Conservation (phyloP, 2,888 invertebrate species). For the Meiosimyza platycephala region DNA sequence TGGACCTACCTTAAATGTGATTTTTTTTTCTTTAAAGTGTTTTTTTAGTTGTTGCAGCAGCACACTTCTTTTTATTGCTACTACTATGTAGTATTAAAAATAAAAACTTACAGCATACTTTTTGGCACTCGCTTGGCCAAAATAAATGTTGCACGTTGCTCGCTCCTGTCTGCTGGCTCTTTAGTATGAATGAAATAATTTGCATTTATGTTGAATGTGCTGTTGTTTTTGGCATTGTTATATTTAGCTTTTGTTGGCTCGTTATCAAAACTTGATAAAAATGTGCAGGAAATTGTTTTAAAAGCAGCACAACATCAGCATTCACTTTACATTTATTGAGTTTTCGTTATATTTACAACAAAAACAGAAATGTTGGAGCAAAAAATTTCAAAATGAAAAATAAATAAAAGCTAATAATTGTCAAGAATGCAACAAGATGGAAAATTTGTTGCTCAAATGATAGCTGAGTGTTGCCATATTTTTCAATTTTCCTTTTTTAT, state of each 20-base stretch:
- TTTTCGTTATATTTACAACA: conserved; percentile 1
- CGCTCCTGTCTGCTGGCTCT: neutral
- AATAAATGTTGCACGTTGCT: neutral
- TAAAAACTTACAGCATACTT: neutral
- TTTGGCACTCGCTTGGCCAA: neutral
- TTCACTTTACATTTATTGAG: conserved; percentile 11
- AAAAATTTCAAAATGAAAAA: neutral
- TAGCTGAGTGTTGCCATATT: conserved; percentile 16
- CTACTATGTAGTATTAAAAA: too few relatives aligned
- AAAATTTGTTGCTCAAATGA: conserved; percentile 33
- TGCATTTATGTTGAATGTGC: conserved; percentile 29
- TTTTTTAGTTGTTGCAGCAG: too few relatives aligned
- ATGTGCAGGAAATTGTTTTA: conserved; percentile 21
- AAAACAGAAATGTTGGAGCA: neutral
- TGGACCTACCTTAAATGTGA: too few relatives aligned
- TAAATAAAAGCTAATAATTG: conserved; percentile 37
- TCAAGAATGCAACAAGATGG: conserved; percentile 37
- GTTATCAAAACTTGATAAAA: conserved; percentile 28
- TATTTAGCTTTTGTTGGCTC: conserved; percentile 26
- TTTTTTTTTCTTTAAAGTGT: too few relatives aligned
- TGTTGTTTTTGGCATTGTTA: conserved; percentile 15
- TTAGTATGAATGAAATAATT: conserved; percentile 24
- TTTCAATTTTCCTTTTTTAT: neutral
- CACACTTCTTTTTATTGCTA: too few relatives aligned
- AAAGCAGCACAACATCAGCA: neutral